Evolutionary conservation across 2,888 invertebrate species (phyloP), one percentile per base, ranked within the genome.

Genomic region (Lasioglossum villosulum): DNA sequence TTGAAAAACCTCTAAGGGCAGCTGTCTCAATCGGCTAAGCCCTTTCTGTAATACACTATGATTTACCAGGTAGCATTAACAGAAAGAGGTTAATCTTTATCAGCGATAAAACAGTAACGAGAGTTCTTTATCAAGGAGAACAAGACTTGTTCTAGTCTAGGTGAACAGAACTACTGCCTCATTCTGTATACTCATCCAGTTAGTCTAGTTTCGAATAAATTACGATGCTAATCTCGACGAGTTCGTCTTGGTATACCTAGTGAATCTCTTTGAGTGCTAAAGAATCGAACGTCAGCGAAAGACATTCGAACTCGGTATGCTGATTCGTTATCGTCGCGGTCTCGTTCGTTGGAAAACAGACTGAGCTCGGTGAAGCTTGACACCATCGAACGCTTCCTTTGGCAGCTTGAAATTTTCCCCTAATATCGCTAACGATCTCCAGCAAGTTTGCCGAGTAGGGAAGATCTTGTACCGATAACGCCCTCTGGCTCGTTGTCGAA

Each of bases 361-460:
- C 19, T 12, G 23, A 48, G 66, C 19, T 34, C 52, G 30, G 14
- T 14, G 39, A 75, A 63, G 42, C 23, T 19, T 34, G 63, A 23
- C 78, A 14, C 12, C 63, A n/a, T 48, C 23, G 45, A 23, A 76
- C 34, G n/a, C 27, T 77, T 82, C 68, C 75, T 6, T 30, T 39
- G 23, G 12, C 37, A 34, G 19, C n/a, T 27, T 0, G 19, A 39
- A 72, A 83, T 27, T 56, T 83, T 68, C 73, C 27, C n/a, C 63
- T 66, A 68, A 78, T 78, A 82, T 75, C 66, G 42, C 56, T 59
- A 75, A 83, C 39, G 63, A 63, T 39, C 66, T 34, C 30, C n/a
- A 30, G 37, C 56, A 27, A 39, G 52, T 39, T 70, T 45, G 16
- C 30, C 19, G 10, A 6, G 23, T 10, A 16, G 56, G 27, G 19